These are phyloP conservation scores for Chamaea fasciata DNA, from an alignment of 2,113 vertebrate genomes.

Conservation along the genomic window DNA sequence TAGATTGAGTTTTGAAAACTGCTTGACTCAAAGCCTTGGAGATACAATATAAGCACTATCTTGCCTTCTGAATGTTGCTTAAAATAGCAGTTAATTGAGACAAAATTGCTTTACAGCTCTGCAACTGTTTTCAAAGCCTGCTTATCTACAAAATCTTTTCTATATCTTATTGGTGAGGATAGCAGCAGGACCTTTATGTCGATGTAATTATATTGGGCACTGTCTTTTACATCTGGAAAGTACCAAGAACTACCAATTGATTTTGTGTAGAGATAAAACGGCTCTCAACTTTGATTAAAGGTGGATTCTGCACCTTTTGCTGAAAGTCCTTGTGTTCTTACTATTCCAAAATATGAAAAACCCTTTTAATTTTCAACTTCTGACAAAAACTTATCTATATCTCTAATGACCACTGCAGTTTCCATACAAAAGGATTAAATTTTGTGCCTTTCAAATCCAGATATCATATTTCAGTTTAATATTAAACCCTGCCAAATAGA, in stretches of 20 bases:
- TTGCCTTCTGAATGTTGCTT: not conserved
- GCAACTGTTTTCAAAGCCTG: not conserved
- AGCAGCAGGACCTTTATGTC: not conserved
- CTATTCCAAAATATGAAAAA: not conserved
- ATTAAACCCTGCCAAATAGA: not conserved
- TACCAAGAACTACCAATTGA: not conserved
- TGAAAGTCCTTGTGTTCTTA: not conserved
- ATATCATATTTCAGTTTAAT: not conserved
- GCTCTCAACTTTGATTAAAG: not conserved
- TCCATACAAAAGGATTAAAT: not conserved
- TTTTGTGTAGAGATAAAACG: not conserved
- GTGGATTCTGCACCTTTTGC: not conserved
- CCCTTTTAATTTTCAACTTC: not conserved
- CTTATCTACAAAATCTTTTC: slow-evolving; percentile 7
- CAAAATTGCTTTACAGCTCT: not conserved
- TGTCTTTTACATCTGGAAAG: not conserved
- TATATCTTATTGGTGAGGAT: not conserved
- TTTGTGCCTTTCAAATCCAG: not conserved
- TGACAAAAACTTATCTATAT: not conserved
- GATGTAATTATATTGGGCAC: not conserved
- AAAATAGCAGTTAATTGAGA: not conserved
- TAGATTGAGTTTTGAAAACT: not conserved
- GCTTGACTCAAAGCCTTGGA: not conserved
- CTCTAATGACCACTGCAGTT: not conserved
- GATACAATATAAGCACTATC: not conserved